Base-by-base conservation (phyloP, 2,113 vertebrate species). In the Laterallus jamaicensis region DNA sequence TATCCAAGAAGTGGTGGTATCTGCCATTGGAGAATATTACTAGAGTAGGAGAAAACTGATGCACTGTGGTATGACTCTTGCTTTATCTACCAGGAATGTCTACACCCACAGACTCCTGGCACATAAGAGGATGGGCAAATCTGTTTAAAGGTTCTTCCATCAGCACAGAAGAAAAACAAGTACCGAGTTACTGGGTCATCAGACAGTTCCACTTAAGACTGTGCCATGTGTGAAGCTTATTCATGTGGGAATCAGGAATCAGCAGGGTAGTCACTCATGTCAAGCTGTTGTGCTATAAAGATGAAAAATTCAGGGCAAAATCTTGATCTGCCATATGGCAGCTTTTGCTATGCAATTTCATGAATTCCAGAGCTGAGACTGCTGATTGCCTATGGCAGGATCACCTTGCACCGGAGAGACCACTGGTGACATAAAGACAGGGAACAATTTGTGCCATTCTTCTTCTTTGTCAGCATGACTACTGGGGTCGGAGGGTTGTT, bases 301-400 rank as follows among this genome's bases (percentile, higher is more conserved):
- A 92, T 56, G 52, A 83, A 95, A 95, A 92, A 47, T 89, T 92
- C 52, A 84, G 60, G 92, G 87, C 50, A 89, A 94, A 91, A 71
- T 75, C 37, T 89, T 74, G 55, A 4, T 78, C 32, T 80, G 69
- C 90, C 90, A 91, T 95, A 92, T 92, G 90, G 77, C 60, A 91
- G 50, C n/a, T 74, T 88, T 91, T 78, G 52, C 74, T 70, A 19
- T 37, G 77, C 7, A 86, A 17, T 78, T 86, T 70, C 52, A 70
- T 70, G 37, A 91, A 75, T 86, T 68, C 74, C 54, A 68, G 42
- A 76, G 37, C 70, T 58, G 26, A 85, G 25, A 52, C 11, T 81
- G 68, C 25, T 11, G 2, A 14, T 68, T 91, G 60, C 56, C 74
- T 87, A 35, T 74, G 69, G 66, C 55, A 91, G 64, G 22, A 80